Percentiles rank a stretch among this genome's conserved stretches.
Conservation (phyloP, 2,888 invertebrate genomes). For the Fragum whitleyi region DNA sequence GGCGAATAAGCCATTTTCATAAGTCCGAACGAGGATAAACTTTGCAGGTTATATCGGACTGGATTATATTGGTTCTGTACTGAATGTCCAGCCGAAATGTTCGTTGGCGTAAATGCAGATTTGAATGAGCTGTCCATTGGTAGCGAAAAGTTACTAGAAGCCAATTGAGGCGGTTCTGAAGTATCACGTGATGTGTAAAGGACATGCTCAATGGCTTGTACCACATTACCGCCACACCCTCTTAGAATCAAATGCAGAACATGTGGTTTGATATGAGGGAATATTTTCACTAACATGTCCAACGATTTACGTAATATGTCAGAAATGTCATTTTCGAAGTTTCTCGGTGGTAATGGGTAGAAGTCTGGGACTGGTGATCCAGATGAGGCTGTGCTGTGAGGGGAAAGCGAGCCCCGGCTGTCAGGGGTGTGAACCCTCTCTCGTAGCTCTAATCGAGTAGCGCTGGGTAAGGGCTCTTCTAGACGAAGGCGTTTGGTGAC, state of each 20-base stretch:
- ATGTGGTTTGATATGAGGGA: slow-evolving; percentile 93
- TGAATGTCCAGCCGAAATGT: slow-evolving; percentile 63
- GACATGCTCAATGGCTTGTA: slow-evolving; percentile 97
- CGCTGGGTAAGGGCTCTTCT: slow-evolving; percentile 32
- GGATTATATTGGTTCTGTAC: slow-evolving; percentile 11
- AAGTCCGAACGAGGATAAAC: slow-evolving; percentile 28
- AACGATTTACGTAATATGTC: slow-evolving; percentile 86
- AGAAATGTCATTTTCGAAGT: slow-evolving; percentile 17
- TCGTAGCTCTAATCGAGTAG: slow-evolving; percentile 18
- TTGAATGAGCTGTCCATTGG: slow-evolving; percentile 72
- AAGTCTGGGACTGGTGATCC: slow-evolving; percentile 52
- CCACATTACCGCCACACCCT: slow-evolving; percentile 94
- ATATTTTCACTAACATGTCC: slow-evolving; percentile 94
- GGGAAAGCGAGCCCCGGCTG: slow-evolving; percentile 52
- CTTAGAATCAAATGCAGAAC: slow-evolving; percentile 95
- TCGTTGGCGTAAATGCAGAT: slow-evolving; percentile 82
- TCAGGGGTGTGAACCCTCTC: slow-evolving; percentile 48
- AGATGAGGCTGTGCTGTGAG: slow-evolving; percentile 52
- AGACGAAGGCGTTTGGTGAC: slow-evolving; percentile 49
- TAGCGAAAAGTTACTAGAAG: slow-evolving; percentile 43
- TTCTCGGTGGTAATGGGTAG: slow-evolving; percentile 5
- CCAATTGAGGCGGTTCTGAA: slow-evolving; percentile 17
- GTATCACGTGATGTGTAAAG: slow-evolving; percentile 75
- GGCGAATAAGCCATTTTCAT: slow-evolving; percentile 33
- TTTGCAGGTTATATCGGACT: slow-evolving; percentile 30